A percentile compares a stretch with the other conserved stretches of the same genome.
These are phyloP conservation scores for Mohoua ochrocephala DNA, from an alignment of 2,113 vertebrate genomes.

Conservation along the genomic window DNA sequence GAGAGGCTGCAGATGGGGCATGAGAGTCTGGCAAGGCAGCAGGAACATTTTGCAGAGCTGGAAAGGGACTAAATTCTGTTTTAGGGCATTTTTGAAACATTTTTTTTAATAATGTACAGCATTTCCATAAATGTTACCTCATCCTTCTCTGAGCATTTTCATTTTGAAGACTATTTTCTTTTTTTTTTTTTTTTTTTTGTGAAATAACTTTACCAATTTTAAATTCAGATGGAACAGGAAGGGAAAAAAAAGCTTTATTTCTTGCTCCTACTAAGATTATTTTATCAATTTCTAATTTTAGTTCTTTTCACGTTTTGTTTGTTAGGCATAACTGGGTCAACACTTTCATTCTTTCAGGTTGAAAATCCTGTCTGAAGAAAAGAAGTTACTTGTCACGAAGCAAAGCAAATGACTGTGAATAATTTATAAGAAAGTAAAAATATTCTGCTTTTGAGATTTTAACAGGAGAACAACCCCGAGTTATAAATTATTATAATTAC, in stretches of 20 bases:
- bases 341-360: constrained; percentile 37
- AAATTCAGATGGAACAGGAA: background rate
- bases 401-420: constrained; percentile 53
- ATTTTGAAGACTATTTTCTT: background rate
- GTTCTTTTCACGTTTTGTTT: constrained; percentile 33
- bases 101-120: background rate
- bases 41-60: background rate
- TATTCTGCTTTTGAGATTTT: constrained; percentile 57
- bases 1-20: background rate
- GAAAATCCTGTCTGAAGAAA: constrained; percentile 51
- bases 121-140: background rate
- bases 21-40: background rate
- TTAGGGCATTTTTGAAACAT: background rate
- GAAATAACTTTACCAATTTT: background rate
- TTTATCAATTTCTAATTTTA: constrained; percentile 38
- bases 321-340: constrained; percentile 57
- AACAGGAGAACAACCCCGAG: constrained; percentile 35
- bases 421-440: constrained; percentile 65
- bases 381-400: constrained; percentile 49
- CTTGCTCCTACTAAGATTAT: background rate
- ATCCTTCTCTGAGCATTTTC: background rate
- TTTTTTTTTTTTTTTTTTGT: background rate
- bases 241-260: background rate
- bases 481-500: constrained; percentile 60
- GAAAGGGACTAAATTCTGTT: background rate